Conservation (phyloP, 2,113 vertebrate species). For the Sinocyclocheilus anshuiensis region DNA sequence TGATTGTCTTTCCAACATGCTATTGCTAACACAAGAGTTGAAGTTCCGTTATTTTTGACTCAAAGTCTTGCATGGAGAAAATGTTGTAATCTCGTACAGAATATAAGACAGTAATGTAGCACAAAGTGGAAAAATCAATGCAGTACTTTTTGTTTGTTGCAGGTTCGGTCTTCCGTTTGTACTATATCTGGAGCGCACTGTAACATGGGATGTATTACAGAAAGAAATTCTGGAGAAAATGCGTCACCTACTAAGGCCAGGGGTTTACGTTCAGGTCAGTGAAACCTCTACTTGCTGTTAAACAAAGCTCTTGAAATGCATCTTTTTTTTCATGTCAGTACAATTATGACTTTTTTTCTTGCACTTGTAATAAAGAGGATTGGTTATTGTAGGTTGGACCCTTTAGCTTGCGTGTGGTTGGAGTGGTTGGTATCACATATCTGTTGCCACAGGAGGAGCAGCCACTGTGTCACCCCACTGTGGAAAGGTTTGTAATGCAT, state of each 20-base stretch:
- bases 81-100: not conserved
- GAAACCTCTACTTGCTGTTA: not conserved
- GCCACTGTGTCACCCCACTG: conserved; percentile 92
- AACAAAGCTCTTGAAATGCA: not conserved
- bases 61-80: not conserved
- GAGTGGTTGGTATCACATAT: conserved; percentile 96
- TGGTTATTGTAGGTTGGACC: conserved; percentile 83
- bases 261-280: conserved; percentile 91
- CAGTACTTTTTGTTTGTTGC: conserved; percentile 19
- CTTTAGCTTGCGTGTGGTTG: conserved; percentile 94
- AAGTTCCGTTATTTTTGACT: not conserved
- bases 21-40: not conserved
- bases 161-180: conserved; percentile 97
- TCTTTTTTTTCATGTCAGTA: not conserved
- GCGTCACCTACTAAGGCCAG: conserved; percentile 91
- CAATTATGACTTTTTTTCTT: not conserved
- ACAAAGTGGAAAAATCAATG: not conserved
- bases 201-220: conserved; percentile 96
- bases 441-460: conserved; percentile 94
- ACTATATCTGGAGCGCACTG: conserved; percentile 90
- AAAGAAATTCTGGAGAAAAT: conserved; percentile 98
- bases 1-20: not conserved
- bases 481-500: conserved; percentile 84
- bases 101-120: not conserved
- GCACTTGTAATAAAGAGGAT: not conserved